Conservation (phyloP, 1,140 invertebrate species). For the Drosophila gunungcola region DNA sequence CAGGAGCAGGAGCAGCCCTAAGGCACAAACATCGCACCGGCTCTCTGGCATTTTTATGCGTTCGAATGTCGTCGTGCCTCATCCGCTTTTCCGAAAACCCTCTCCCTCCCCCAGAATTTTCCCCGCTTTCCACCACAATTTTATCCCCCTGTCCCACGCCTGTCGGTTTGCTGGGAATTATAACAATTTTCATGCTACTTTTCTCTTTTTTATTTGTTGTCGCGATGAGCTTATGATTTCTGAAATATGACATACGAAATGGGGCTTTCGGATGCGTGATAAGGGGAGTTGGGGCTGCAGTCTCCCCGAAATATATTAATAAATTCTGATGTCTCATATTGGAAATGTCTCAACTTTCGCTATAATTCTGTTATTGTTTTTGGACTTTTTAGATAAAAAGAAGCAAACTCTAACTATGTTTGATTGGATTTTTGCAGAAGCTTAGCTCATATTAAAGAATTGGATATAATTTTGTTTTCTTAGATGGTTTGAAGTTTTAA, state of each 20-base stretch:
- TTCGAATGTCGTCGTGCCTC: constrained; percentile 80
- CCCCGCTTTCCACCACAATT: neutral
- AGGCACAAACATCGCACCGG: constrained; percentile 66
- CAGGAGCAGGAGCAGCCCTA: constrained; percentile 63
- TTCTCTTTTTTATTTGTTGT: constrained; percentile 78
- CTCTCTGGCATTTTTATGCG: constrained; percentile 75
- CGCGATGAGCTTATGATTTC: constrained; percentile 80
- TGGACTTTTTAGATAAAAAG: constrained; percentile 1
- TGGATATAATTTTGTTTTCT: neutral
- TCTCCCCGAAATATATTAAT: constrained; percentile 73
- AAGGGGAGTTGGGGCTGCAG: constrained; percentile 51
- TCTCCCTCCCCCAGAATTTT: neutral
- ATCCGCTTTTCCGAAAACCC: constrained; percentile 40
- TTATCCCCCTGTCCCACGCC: constrained; percentile 23
- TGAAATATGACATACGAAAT: constrained; percentile 74
- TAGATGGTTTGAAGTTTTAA: neutral
- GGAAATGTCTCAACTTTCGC: constrained; percentile 39
- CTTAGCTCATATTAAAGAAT: neutral
- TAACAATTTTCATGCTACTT: constrained; percentile 81
- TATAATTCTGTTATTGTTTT: constrained; percentile 28
- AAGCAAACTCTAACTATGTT: constrained; percentile 6
- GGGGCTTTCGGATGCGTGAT: constrained; percentile 25
- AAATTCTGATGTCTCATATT: constrained; percentile 61
- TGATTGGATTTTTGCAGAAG: constrained; percentile 11
- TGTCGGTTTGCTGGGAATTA: constrained; percentile 67